phyloP scores from a whole-genome alignment of 2,113 vertebrate genomes.

The Vidua chalybeata region DNA sequence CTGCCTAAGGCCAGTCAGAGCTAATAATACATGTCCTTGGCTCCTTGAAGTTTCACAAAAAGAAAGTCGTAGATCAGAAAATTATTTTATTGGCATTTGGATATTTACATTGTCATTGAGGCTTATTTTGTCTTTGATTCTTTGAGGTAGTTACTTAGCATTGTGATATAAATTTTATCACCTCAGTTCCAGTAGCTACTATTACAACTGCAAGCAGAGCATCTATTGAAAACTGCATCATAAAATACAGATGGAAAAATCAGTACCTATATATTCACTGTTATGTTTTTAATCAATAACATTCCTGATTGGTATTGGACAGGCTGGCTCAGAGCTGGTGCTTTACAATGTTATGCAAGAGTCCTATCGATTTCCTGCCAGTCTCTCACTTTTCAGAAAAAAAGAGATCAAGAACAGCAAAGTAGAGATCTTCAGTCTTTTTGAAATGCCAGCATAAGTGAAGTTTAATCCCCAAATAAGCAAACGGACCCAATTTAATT shows the following conservation, averaged over 20 bases:
- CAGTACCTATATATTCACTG: neutral
- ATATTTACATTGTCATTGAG: neutral
- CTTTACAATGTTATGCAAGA: neutral
- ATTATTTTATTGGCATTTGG: neutral
- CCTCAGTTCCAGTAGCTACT: neutral
- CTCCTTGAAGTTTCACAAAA: neutral
- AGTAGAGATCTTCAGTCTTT: neutral
- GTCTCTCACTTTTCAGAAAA: neutral
- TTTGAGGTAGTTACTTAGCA: neutral
- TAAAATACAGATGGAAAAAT: slow-evolving; percentile 24
- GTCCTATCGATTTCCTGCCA: neutral
- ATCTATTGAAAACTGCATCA: neutral
- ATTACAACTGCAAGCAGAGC: neutral
- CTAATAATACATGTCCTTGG: neutral
- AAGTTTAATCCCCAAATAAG: neutral
- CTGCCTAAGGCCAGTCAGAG: neutral
- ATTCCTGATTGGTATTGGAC: neutral
- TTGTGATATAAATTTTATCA: neutral
- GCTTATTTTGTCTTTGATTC: neutral
- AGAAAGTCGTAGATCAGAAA: neutral
- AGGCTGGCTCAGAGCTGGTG: neutral
- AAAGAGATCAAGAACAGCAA: neutral
- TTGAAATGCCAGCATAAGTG: neutral
- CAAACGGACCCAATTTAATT: neutral
- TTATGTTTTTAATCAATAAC: slow-evolving; percentile 11